phyloP scores from a whole-genome alignment of 2,113 vertebrate species.

The Stegostoma tigrinum region DNA sequence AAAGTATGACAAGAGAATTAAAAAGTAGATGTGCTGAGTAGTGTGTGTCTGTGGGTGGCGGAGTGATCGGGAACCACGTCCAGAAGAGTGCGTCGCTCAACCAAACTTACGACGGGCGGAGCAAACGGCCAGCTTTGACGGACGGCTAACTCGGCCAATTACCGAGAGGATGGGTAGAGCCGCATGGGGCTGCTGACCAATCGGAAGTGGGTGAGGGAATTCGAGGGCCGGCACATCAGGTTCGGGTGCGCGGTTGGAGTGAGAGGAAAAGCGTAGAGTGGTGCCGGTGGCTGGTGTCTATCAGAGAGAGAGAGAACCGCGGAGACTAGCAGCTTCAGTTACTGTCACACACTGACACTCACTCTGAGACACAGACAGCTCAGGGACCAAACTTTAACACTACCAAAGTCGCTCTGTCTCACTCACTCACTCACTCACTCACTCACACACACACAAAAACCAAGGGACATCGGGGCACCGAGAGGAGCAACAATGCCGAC shows the following conservation, averaged over 20 bases:
- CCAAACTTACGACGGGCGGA: neutral
- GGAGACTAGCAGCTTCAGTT: neutral
- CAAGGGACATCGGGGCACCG: neutral
- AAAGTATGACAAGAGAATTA: neutral
- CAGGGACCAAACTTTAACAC: neutral
- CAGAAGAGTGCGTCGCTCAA: neutral
- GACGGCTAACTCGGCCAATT: neutral
- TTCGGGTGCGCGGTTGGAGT: neutral
- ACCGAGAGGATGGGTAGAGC: too few species aligned
- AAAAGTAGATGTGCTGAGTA: neutral
- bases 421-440: too few species aligned
- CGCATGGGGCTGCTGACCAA: neutral
- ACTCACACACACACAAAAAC: too few species aligned
- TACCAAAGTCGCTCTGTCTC: neutral
- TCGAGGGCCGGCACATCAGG: neutral
- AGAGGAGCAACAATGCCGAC: slow-evolving; percentile 59
- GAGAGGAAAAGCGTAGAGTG: neutral
- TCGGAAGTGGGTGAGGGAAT: neutral
- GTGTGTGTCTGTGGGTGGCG: neutral
- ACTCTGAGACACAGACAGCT: neutral
- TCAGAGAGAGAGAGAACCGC: neutral
- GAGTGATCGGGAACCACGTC: neutral
- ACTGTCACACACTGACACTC: neutral
- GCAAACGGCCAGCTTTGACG: neutral
- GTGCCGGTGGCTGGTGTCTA: neutral